Base-by-base conservation (phyloP, 2,113 vertebrate species). In the Centropus bengalensis region DNA sequence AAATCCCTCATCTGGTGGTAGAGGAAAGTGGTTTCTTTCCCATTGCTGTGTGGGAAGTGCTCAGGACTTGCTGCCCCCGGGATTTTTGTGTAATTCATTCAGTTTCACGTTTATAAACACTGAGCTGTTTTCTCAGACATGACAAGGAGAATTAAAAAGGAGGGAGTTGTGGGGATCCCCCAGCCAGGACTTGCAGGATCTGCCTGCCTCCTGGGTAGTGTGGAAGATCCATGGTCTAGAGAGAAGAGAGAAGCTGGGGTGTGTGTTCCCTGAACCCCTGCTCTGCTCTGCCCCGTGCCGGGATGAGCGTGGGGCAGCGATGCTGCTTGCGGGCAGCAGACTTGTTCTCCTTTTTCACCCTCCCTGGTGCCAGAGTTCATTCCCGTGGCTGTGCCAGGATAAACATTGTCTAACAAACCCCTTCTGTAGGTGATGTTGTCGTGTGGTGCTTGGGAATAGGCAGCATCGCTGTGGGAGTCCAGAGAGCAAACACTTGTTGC, bases 391-490 rank as follows among this genome's bases (percentile, higher is more conserved):
- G 54, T 5, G 55, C 1, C 1, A 3, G 58, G 32, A 36, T 18
- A 30, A 86, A 56, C 10, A 15, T 4, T 30, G 74, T 11, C 73
- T 33, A 1, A 27, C 45, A 19, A 69, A 59, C 4, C 74, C 40
- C 49, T 19, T 17, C 62, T 4, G 70, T 66, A 18, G 52, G 12
- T 2, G 81, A 5, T 33, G 94, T 94, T 89, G 0, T 92, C 67
- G 92, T 93, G 93, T 92, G 94, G 96, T 91, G 91, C 95, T 81
- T 94, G 89, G 89, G 84, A 82, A 93, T 45, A 15, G 83, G 83
- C 66, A 27, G 88, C 32, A 7, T 4, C 6, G 14, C 77, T 6
- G 64, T 9, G 52, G 93, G 91, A 89, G 22, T 5, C 58, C 0
- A 2, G 54, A 40, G 49, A 82, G 68, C 24, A 14, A 71, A 7